Conservation (phyloP, 2,113 vertebrate genomes). For the Tricholaema leucomelas region DNA sequence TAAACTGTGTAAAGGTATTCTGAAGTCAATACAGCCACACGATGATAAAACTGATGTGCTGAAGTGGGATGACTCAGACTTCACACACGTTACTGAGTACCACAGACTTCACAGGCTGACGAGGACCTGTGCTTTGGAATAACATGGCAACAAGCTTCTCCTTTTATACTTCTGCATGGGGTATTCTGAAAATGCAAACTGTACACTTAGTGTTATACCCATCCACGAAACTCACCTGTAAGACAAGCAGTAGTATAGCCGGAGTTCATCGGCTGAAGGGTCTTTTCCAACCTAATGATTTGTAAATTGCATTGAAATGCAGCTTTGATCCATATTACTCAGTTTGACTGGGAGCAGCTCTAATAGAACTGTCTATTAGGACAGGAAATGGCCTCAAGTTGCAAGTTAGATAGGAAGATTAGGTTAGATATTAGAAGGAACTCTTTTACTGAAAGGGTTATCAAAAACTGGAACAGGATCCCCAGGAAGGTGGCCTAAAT, state of each 20-base stretch:
- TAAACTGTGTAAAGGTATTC: too few relatives aligned
- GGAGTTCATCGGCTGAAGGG: background rate
- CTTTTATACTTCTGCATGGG: background rate
- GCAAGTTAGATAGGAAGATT: too few relatives aligned
- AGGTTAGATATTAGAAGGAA: too few relatives aligned
- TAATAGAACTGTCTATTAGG: too few relatives aligned
- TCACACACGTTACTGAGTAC: accelerated
- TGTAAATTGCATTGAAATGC: too few relatives aligned
- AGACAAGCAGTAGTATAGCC: background rate
- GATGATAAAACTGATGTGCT: background rate
- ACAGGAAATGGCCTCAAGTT: too few relatives aligned
- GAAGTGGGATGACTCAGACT: background rate
- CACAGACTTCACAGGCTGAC: background rate
- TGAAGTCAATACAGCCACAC: too few relatives aligned
- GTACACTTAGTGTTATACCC: background rate
- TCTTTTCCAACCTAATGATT: background rate
- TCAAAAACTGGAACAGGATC: too few relatives aligned
- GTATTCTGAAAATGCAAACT: background rate
- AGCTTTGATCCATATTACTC: too few relatives aligned
- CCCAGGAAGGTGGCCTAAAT: too few relatives aligned
- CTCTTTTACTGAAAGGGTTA: too few relatives aligned
- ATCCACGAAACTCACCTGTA: background rate
- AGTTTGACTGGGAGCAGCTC: too few relatives aligned
- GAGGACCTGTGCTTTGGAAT: background rate
- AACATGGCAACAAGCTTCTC: background rate